Evolutionary conservation across 2,888 invertebrate species (phyloP), one percentile per base, ranked within the genome.

Genomic region (Holacanthella duospinosa): DNA sequence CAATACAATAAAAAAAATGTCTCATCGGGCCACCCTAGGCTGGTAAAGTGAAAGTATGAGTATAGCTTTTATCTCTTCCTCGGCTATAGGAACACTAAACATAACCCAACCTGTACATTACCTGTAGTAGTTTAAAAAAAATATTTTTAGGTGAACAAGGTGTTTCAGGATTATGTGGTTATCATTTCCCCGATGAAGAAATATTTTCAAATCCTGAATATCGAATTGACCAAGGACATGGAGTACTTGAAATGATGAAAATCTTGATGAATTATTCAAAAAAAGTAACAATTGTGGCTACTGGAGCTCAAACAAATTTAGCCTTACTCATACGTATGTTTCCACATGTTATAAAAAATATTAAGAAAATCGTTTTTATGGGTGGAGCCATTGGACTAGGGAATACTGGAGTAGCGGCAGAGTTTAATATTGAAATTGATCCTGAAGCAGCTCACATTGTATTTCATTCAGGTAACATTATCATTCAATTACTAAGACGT

Each of bases 161-260:
- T 4, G 68, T 68, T n/a, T 62, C 68, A 2, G 68, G 68, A 27
- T 65, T 68, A 65, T 68, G 68, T 55, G 68, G 68, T 4, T 68
- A 59, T 54, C 66, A 66, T 59, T 68, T 68, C 43, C 66, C 68
- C 6, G 68, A 68, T 36, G 62, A 66, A 1, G 36, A 56, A 57
- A 66, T 68, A 25, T 68, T 68, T 28, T 21, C 43, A 3, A 44
- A 54, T 25, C 43, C 28, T 16, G 54, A 61, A 19, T 63, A 64
- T 43, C n/a, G 26, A 25, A 26, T 62, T n/a, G 27, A 65, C 12
- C 60, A 58, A 0, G 59, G 57, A 0, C 61, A 66, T 29, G 68
- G 62, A 2, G 60, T 68, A 1, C 26, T 66, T 12, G 62, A 65
- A 43, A 65, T 68, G 68, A 59, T 48, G 9, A 56, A 61, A n/a